phyloP scores from a whole-genome alignment of 2,888 invertebrate species.

The Napeogenes sylphis region DNA sequence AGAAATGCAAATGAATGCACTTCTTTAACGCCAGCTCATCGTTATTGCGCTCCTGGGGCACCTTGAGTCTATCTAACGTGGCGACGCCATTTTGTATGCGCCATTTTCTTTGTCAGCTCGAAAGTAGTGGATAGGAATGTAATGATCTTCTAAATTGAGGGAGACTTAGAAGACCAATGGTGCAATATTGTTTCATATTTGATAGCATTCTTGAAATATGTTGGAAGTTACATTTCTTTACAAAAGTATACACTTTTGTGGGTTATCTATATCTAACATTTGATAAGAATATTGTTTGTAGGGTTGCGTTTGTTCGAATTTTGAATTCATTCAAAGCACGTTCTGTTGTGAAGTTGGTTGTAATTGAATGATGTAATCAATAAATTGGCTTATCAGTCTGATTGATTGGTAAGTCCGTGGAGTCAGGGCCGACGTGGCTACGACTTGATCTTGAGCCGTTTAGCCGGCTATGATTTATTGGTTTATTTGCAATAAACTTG shows the following conservation, averaged over 20 bases:
- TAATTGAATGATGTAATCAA: conserved; percentile 38
- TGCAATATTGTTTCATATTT: background rate
- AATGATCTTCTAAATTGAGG: conserved; percentile 19
- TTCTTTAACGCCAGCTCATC: conserved; percentile 51
- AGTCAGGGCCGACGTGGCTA: conserved; percentile 25
- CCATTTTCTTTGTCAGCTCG: conserved; percentile 29
- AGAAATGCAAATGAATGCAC: conserved; percentile 59
- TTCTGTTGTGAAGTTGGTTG: conserved; percentile 20
- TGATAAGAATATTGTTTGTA: too few relatives aligned
- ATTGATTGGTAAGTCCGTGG: conserved; percentile 29
- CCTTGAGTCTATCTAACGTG: conserved; percentile 33
- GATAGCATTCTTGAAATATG: too few relatives aligned
- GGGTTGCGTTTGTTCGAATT: too few relatives aligned
- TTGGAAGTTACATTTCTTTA: too few relatives aligned
- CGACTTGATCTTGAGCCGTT: conserved; percentile 18
- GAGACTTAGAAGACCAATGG: conserved; percentile 10
- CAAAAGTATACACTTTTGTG: too few relatives aligned
- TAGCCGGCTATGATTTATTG: conserved; percentile 25
- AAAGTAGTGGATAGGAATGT: conserved; percentile 17
- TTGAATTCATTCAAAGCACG: conserved; percentile 15
- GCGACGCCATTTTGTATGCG: conserved; percentile 23
- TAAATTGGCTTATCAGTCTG: conserved; percentile 36
- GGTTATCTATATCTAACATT: too few relatives aligned
- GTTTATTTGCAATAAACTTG: conserved; percentile 22
- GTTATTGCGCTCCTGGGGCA: conserved; percentile 51